Conservation (phyloP, 2,888 invertebrate genomes). For the Cephus pygmeus region DNA sequence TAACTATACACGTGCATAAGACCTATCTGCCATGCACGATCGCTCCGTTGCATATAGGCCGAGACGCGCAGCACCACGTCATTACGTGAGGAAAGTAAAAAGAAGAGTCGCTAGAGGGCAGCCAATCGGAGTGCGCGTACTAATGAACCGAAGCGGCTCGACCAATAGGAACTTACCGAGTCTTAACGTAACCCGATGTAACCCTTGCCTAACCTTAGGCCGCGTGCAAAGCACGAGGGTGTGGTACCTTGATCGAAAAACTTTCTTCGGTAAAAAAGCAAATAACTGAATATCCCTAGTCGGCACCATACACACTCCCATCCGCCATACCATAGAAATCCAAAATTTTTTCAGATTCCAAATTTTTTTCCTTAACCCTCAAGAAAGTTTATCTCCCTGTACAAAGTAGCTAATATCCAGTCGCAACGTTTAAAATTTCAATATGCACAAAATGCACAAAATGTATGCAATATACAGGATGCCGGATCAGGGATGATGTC, state of each 20-base stretch:
- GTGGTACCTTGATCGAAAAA: constrained; percentile 40
- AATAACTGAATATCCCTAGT: background rate
- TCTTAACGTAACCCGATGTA: constrained; percentile 31
- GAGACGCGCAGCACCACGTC: constrained; percentile 34
- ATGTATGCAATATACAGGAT: background rate
- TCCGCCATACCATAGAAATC: background rate
- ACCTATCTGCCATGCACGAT: constrained; percentile 60
- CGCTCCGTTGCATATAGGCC: constrained; percentile 43
- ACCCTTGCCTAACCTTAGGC: constrained; percentile 37
- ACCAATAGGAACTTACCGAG: constrained; percentile 41
- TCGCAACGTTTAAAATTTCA: background rate
- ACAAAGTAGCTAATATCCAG: too few relatives aligned
- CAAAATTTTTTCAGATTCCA: background rate
- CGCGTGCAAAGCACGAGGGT: constrained; percentile 35
- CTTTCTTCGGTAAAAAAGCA: background rate
- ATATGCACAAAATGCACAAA: background rate
- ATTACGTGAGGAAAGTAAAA: constrained; percentile 55
- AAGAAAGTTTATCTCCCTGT: too few relatives aligned
- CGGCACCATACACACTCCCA: background rate
- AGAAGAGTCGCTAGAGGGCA: constrained; percentile 42
- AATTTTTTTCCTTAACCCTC: too few relatives aligned
- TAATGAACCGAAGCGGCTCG: constrained; percentile 58
- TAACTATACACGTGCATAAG: constrained; percentile 13
- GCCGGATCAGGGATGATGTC: background rate
- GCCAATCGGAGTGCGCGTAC: constrained; percentile 52